Conservation (phyloP, 1,140 invertebrate genomes). For the Metopolophium dirhodum region DNA sequence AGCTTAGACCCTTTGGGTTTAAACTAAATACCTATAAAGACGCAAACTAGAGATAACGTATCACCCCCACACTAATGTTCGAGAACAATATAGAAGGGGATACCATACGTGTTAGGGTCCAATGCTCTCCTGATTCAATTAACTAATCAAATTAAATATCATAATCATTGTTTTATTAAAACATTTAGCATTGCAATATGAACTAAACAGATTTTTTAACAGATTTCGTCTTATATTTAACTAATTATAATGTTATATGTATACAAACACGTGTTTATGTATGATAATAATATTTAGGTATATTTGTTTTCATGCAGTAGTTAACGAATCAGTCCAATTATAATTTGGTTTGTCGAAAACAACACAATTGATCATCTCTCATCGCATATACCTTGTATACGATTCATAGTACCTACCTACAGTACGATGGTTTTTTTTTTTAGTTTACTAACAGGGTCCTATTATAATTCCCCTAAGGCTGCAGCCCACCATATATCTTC, state of each 20-base stretch:
- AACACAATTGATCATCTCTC: background rate
- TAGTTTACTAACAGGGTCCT: constrained; percentile 10
- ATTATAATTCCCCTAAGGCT: constrained; percentile 28
- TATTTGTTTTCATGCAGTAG: background rate
- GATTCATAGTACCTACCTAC: background rate
- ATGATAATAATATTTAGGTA: background rate
- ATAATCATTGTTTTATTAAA: background rate
- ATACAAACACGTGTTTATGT: background rate
- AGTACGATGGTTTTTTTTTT: background rate
- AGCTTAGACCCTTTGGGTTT: constrained; percentile 25
- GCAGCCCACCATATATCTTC: background rate
- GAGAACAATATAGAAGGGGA: background rate
- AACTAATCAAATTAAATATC: constrained; percentile 22
- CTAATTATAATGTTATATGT: background rate
- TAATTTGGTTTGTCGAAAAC: background rate
- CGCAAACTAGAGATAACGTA: constrained; percentile 25
- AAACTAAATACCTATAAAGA: constrained; percentile 23
- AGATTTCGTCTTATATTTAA: constrained; percentile 7
- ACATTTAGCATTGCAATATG: background rate
- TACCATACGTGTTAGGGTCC: background rate
- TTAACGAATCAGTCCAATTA: constrained; percentile 12
- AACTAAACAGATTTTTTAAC: background rate
- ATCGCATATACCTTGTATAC: background rate
- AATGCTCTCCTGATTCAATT: constrained; percentile 6
- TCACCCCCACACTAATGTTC: constrained; percentile 8